Conservation (phyloP, 2,888 invertebrate species). For the Salticus scenicus region DNA sequence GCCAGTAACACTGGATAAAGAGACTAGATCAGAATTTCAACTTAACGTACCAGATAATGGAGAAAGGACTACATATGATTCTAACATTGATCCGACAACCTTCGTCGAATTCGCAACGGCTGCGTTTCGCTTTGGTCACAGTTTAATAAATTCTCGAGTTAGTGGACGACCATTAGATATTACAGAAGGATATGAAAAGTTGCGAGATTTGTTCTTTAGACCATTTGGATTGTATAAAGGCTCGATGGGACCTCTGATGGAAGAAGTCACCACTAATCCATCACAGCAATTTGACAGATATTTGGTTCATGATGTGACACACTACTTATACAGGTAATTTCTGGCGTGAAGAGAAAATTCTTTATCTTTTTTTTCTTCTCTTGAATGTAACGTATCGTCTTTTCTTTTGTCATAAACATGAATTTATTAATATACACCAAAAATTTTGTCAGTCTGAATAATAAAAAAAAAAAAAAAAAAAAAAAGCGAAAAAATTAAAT, state of each 20-base stretch:
- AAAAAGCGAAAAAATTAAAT: too few relatives aligned
- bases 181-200: background rate
- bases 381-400: too few relatives aligned
- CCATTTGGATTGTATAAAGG: constrained; percentile 13
- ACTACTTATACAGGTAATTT: constrained; percentile 43
- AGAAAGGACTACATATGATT: background rate
- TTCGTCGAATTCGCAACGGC: constrained; percentile 16
- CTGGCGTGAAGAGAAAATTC: too few relatives aligned
- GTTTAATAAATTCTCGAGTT: background rate
- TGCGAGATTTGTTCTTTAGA: background rate
- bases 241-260: background rate
- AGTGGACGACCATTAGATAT: background rate
- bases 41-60: background rate
- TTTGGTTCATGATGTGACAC: constrained; percentile 23
- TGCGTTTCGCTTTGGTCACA: constrained; percentile 27
- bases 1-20: background rate
- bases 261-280: background rate
- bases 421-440: too few relatives aligned
- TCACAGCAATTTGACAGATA: constrained; percentile 24
- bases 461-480: too few relatives aligned
- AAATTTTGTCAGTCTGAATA: too few relatives aligned
- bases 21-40: background rate
- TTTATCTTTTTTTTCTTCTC: too few relatives aligned
- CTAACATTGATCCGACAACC: background rate
- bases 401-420: too few relatives aligned